A percentile compares a stretch with the other conserved stretches of the same genome.
Evolutionary conservation across 2,888 invertebrate species (phyloP).

Genomic region (Tenthredo mesomela): DNA sequence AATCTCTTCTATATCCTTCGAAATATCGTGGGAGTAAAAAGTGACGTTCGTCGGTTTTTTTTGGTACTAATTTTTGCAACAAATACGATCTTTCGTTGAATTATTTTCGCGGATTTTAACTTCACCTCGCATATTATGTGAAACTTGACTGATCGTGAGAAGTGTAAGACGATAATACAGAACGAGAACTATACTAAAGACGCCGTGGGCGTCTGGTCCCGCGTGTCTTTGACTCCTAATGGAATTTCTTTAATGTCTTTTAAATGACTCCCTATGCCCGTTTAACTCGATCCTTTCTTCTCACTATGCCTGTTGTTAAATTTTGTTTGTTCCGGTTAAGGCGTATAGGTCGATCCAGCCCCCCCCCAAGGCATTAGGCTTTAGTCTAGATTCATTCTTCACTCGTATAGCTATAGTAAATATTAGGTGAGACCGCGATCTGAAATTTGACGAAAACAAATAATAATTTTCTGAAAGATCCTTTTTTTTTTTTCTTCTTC

Average conservation of each 20-base stretch:
- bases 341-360: not conserved
- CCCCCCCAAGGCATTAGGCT: not conserved
- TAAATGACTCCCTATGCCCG: not conserved
- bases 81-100: not conserved
- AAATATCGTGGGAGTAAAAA: no score
- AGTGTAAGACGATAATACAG: not conserved
- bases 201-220: not conserved
- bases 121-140: not conserved
- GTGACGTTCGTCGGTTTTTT: no score
- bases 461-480: no score
- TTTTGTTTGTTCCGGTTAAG: not conserved
- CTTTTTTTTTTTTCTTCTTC: no score
- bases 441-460: no score
- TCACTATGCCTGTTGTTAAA: not conserved
- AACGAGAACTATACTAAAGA: not conserved
- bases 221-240: slow-evolving; percentile 18
- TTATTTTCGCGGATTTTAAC: not conserved
- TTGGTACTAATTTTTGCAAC: not conserved
- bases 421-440: no score
- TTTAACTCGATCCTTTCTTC: slow-evolving; percentile 22
- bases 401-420: no score
- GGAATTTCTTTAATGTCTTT: slow-evolving; percentile 36
- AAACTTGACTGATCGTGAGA: not conserved
- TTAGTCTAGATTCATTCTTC: not conserved
- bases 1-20: no score